phyloP scores from a whole-genome alignment of 2,797 vertebrate species.

The Falco peregrinus region DNA sequence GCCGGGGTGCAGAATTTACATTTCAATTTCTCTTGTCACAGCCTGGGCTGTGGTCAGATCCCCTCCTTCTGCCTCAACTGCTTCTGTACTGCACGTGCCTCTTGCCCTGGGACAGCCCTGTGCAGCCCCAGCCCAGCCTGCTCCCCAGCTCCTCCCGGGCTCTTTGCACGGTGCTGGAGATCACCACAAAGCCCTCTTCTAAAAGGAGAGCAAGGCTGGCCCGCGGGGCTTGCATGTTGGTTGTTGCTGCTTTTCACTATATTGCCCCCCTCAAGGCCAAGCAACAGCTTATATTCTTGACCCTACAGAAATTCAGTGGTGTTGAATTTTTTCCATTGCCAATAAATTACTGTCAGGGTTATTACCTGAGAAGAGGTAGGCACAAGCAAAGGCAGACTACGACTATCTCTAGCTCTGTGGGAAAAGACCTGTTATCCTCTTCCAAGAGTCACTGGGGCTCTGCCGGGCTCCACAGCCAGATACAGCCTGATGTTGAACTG shows the following conservation, averaged over 20 bases:
- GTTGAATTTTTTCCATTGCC: not conserved
- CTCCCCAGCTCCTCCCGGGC: not conserved
- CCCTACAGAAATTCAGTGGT: not conserved
- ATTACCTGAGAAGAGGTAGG: not conserved
- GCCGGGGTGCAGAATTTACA: constrained; percentile 11
- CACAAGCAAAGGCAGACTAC: not conserved
- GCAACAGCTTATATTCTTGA: not conserved
- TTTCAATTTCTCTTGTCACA: constrained; percentile 32
- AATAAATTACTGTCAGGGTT: not conserved
- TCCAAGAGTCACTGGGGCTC: not conserved
- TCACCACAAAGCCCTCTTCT: not conserved
- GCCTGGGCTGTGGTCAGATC: not conserved
- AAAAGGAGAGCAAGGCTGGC: not conserved
- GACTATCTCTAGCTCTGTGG: rapidly evolving
- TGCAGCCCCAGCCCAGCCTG: rapidly evolving
- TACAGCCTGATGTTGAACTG: not conserved
- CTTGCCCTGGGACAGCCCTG: not conserved
- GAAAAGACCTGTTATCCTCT: not conserved
- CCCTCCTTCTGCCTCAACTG: not conserved
- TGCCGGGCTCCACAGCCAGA: not conserved
- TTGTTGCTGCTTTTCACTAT: not conserved
- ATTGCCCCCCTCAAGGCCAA: not conserved
- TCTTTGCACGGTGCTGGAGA: not conserved
- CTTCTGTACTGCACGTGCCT: rapidly evolving
- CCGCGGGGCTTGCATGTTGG: rapidly evolving